Evolutionary conservation across 1,140 invertebrate species (phyloP), one percentile per base, ranked within the genome.

Genomic region (Drosophila mauritiana): DNA sequence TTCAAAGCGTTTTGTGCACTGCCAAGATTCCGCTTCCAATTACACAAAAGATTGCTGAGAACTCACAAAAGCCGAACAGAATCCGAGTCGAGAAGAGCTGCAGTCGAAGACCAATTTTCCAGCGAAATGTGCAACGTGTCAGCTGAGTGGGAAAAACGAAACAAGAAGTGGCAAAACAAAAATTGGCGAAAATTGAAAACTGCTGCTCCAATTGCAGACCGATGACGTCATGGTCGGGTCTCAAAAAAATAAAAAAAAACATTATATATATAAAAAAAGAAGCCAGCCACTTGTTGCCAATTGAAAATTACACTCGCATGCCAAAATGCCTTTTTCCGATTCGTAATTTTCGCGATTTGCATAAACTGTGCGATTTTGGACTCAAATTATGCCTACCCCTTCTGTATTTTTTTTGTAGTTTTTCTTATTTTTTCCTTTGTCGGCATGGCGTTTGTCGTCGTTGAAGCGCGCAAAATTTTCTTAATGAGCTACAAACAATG

Each of bases 31-130:
- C 67, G 82, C 78, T 86, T 86, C 82, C 64, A 82, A 86, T 86
- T 86, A 86, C 83, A 88, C 75, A 81, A 88, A 79, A 79, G 79
- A 86, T 80, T 76, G 83, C 83, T 86, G 83, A 86, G 83, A 86
- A 88, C 75, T 76, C 59, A 75, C 52, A 58, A 73, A 54, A 40
- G 27, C 55, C 45, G n/a, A 58, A 70, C 52, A 70, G 64, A 72
- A 58, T 73, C 65, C 39, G 39, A 73, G 22, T 48, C 59, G 34
- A 51, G 48, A 34, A 51, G 48, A 34, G 48, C 25, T n/a, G 20
- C 43, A 56, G 46, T 48, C 20, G 40, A 43, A 62, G 39, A 56
- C 51, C 43, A 70, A 53, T 58, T 67, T 75, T 76, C 61, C 62
- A 61, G 36, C 40, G 75, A 86, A 86, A 86, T 79, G 61, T 78